Evolutionary conservation across 2,888 invertebrate species (phyloP).

Genomic region (Taenaris catops): DNA sequence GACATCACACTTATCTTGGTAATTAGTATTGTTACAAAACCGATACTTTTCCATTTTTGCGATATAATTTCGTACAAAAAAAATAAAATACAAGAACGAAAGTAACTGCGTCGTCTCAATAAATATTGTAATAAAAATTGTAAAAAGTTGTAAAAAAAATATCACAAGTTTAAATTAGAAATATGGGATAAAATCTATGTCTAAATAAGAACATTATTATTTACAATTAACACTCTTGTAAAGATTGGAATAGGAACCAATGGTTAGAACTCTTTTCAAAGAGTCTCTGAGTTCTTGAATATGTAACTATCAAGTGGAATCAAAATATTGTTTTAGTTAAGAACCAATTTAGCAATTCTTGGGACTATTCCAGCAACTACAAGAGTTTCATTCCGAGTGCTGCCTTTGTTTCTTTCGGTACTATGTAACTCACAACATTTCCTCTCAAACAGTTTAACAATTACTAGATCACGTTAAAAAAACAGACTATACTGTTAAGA

Average conservation of each 20-base stretch:
- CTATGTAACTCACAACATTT: no score
- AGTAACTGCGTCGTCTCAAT: slow-evolving; percentile 24
- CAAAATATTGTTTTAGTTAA: no score
- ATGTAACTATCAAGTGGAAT: no score
- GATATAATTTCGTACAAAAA: slow-evolving; percentile 29
- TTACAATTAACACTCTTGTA: slow-evolving; percentile 23
- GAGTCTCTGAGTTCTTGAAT: no score
- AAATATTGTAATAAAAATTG: slow-evolving; percentile 28
- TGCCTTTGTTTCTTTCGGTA: no score
- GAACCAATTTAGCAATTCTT: no score
- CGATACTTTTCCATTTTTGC: slow-evolving; percentile 38
- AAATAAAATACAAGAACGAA: slow-evolving; percentile 43
- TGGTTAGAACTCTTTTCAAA: no score
- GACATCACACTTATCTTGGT: slow-evolving; percentile 70
- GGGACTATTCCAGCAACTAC: slow-evolving; percentile 15
- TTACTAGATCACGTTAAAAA: neutral
- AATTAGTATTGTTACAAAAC: slow-evolving; percentile 38
- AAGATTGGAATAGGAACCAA: slow-evolving; percentile 25
- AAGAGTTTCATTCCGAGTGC: slow-evolving; percentile 2
- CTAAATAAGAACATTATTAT: slow-evolving; percentile 22
- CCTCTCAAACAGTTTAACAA: no score
- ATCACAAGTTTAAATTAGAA: slow-evolving; percentile 18
- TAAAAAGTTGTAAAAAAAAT: slow-evolving; percentile 26
- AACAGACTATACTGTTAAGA: slow-evolving; percentile 6
- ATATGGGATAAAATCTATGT: slow-evolving; percentile 21